Evolutionary conservation across 1,140 invertebrate genomes (phyloP), one percentile per base, ranked within the genome.

Genomic region (Drusus annulatus): DNA sequence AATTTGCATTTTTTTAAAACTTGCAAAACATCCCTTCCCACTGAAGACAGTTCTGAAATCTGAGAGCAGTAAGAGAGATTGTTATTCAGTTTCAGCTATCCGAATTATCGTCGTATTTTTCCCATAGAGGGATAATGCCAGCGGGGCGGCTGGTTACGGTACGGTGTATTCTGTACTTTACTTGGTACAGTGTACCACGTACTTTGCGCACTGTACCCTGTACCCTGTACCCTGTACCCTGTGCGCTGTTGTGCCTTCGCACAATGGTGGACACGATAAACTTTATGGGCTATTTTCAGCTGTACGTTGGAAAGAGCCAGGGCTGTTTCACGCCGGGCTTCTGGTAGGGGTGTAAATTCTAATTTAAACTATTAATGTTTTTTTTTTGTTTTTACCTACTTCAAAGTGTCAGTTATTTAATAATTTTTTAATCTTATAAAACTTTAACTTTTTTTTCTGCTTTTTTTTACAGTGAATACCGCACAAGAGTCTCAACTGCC

Each of bases 281-380:
- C 62, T 65, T 65, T 28, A 31, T 65, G 62, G 23, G 23, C n/a
- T 65, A 28, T 65, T 65, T 31, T n/a, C 62, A 28, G 10, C 62
- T n/a, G 62, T 8, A 31, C 62, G 28, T 31, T 65, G 16, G 62
- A 45, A 13, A 10, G 36, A 45, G 36, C 10, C 10, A 36, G 31
- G 28, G 28, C 62, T 65, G 36, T 8, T 45, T 13, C 62, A 65
- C 36, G 25, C 6, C 28, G 8, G 8, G 36, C 13, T 45, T 45
- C 36, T 45, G 8, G 8, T 10, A 45, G 10, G 36, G 36, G 36
- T 10, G 31, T 36, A 2, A 28, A 8, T n/a, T n/a, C n/a, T n/a
- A n/a, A n/a, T n/a, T n/a, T n/a, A n/a, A n/a, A n/a, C n/a, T n/a
- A n/a, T n/a, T n/a, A n/a, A n/a, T n/a, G n/a, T n/a, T n/a, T n/a